Evolutionary conservation across 2,797 vertebrate species (phyloP), one percentile per base, ranked within the genome.

Genomic region (Myotis myotis): DNA sequence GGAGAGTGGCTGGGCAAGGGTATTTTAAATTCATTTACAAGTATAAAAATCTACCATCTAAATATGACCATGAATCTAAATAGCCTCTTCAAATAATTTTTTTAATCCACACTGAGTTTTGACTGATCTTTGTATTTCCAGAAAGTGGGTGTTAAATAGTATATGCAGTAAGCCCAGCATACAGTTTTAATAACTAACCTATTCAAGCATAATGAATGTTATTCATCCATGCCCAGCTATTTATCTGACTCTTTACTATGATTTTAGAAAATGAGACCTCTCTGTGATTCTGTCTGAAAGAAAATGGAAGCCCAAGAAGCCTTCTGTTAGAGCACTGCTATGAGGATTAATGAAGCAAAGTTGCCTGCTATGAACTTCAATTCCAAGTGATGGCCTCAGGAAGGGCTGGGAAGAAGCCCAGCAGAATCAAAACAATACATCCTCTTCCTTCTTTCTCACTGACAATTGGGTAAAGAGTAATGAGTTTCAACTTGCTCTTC

Each of bases 281-380:
- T 92, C 41, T 84, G 2, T n/a, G 57, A 93, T 66, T 93, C 60
- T 85, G 20, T 81, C 2, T 80, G 20, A 85, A 94, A 87, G 15
- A 92, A 96, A 94, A 60, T 33, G 82, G 30, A 88, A 80, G 19
- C 23, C 10, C 17, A 2, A 57, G 51, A 82, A 81, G 15, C 16
- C 57, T 74, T 71, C 81, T 89, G 68, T 94, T 25, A n/a, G 17
- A 87, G 15, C 9, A 85, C 74, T 91, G 30, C 22, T 75, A 22
- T 71, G 47, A 94, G 17, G 23, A 89, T 62, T 72, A 80, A 72
- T 94, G 62, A 94, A 87, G 17, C 17, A 53, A 96, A 93, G 22
- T 79, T 6, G 1, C 28, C 80, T 78, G 28, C 49, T 89, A 83
- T 60, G n/a, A 94, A 64, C 51, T 83, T 89, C 66, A 57, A 19